Percentiles rank a stretch among this genome's conserved stretches.
Conservation (phyloP, 2,113 vertebrate genomes). For the Chlorodrepanis virens region DNA sequence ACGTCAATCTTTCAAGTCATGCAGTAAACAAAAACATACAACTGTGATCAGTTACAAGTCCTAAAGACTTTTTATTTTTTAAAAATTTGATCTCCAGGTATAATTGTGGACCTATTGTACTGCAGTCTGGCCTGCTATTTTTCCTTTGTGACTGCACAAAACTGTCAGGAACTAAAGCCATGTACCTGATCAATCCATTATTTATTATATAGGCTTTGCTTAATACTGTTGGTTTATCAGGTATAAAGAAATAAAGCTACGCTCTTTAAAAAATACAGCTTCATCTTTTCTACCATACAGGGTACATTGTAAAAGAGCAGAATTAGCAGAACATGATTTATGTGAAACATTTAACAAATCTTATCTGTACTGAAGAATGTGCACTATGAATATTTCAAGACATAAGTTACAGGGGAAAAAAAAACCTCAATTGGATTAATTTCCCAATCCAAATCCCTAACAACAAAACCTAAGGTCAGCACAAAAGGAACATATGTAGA, state of each 20-base stretch:
- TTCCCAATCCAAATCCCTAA: neutral
- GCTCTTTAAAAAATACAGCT: neutral
- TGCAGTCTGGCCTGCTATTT: neutral
- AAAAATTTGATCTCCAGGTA: neutral
- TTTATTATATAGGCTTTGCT: neutral
- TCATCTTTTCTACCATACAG: neutral
- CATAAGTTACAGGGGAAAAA: neutral
- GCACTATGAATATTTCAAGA: neutral
- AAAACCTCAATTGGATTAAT: neutral
- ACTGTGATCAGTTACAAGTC: neutral
- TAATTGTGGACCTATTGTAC: neutral
- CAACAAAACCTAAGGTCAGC: neutral
- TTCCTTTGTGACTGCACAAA: neutral
- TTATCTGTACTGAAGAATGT: neutral
- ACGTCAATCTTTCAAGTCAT: neutral
- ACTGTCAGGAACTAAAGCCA: neutral
- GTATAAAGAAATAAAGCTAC: neutral
- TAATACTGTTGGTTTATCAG: neutral
- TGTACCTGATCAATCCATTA: neutral
- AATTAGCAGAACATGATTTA: neutral
- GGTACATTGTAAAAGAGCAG: neutral
- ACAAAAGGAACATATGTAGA: neutral
- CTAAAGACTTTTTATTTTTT: neutral
- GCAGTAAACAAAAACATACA: constrained; percentile 30
- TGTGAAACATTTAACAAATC: neutral